Evolutionary conservation across 2,888 invertebrate genomes (phyloP).

Genomic region (Erebia epiphron): DNA sequence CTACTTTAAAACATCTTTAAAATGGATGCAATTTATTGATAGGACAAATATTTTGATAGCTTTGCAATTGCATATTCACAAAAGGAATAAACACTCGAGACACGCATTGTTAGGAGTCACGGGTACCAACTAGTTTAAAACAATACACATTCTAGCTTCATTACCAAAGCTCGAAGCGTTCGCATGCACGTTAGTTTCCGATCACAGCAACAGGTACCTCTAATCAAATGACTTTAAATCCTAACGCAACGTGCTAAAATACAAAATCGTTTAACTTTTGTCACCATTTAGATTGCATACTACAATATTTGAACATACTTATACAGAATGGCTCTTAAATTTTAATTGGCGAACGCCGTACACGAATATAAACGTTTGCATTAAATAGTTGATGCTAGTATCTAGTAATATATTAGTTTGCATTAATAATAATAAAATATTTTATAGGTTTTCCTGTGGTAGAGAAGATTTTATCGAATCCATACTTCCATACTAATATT

Average conservation of each 20-base stretch:
- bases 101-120: constrained; percentile 38
- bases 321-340: constrained; percentile 49
- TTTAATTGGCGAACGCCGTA: constrained; percentile 68
- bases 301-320: constrained; percentile 45
- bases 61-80: constrained; percentile 19
- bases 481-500: no score
- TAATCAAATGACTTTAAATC: constrained; percentile 42
- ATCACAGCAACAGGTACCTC: constrained; percentile 43
- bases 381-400: constrained; percentile 14
- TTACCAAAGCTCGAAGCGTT: constrained; percentile 56
- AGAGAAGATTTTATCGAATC: constrained; percentile 1
- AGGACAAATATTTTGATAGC: constrained; percentile 15
- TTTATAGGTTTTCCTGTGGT: background rate
- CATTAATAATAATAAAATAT: constrained; percentile 15
- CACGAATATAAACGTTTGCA: constrained; percentile 29
- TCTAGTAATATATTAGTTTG: background rate
- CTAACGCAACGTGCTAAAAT: constrained; percentile 45
- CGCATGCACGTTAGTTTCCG: constrained; percentile 59
- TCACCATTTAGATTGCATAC: constrained; percentile 36
- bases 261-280: constrained; percentile 39
- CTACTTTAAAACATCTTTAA: no score
- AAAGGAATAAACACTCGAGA: constrained; percentile 24
- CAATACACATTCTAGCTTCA: constrained; percentile 46
- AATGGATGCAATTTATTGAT: constrained; percentile 11
- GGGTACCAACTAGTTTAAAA: constrained; percentile 40